phyloP scores from a whole-genome alignment of 1,140 invertebrate genomes.

The Charaxes varanes region DNA sequence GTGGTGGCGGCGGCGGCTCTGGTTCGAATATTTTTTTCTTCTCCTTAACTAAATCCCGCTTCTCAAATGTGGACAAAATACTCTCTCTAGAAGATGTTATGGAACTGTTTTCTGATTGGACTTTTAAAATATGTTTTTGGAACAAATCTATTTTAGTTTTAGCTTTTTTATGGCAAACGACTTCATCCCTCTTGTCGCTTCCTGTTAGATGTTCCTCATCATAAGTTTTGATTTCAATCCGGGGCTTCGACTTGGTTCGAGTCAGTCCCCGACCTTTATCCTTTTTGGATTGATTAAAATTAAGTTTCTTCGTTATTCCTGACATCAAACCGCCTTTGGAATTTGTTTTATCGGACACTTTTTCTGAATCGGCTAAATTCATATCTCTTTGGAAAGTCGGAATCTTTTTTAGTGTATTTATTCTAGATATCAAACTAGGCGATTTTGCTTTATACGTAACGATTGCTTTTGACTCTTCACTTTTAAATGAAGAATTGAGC shows the following conservation, averaged over 20 bases:
- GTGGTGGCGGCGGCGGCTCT: constrained; percentile 28
- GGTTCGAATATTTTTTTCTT: constrained; percentile 50
- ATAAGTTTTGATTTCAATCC: constrained; percentile 67
- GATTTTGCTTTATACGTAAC: constrained; percentile 12
- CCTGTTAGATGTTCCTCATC: constrained; percentile 44
- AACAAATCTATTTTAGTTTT: constrained; percentile 70
- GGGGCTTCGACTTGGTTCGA: constrained; percentile 42
- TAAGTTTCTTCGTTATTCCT: constrained; percentile 50
- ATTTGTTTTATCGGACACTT: constrained; percentile 11
- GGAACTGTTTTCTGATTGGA: constrained; percentile 49
- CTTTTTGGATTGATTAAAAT: constrained; percentile 56
- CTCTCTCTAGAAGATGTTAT: constrained; percentile 42
- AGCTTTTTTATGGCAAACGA: constrained; percentile 56
- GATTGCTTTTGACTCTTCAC: constrained; percentile 10
- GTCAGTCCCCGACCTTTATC: constrained; percentile 38
- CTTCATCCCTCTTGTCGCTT: constrained; percentile 42
- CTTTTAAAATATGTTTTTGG: constrained; percentile 63
- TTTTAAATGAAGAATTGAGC: constrained; percentile 3
- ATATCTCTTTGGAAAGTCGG: constrained; percentile 15
- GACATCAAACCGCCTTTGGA: constrained; percentile 38
- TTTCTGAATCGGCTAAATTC: constrained; percentile 13
- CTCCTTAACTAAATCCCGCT: constrained; percentile 32
- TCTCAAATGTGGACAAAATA: constrained; percentile 15
- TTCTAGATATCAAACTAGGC: constrained; percentile 18
- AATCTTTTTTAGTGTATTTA: constrained; percentile 22